phyloP scores from a whole-genome alignment of 1,140 invertebrate genomes.

The Heliconius nattereri region DNA sequence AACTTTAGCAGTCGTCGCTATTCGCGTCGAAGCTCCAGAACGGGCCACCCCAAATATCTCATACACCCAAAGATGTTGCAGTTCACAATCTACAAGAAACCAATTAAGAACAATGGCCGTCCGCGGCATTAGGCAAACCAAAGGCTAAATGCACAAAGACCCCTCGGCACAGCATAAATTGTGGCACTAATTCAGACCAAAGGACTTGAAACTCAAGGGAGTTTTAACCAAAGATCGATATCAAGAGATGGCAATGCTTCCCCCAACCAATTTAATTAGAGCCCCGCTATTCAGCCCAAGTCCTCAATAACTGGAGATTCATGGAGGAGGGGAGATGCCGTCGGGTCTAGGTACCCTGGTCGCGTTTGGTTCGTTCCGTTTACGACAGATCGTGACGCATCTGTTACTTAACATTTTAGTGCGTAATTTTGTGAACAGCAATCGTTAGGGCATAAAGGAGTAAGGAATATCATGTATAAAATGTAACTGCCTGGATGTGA shows the following conservation, averaged over 20 bases:
- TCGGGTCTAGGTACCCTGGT: conserved; percentile 38
- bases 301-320: conserved; percentile 48
- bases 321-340: conserved; percentile 46
- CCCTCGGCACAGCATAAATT: conserved; percentile 66
- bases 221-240: conserved; percentile 72
- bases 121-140: conserved; percentile 42
- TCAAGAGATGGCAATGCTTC: conserved; percentile 63
- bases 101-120: conserved; percentile 47
- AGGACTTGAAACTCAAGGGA: conserved; percentile 69
- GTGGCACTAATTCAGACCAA: conserved; percentile 65
- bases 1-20: not conserved
- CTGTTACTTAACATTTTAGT: conserved; percentile 51
- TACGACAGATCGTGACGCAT: conserved; percentile 50
- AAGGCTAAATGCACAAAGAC: conserved; percentile 49
- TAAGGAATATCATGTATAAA: conserved; percentile 20
- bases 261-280: conserved; percentile 54
- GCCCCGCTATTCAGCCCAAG: conserved; percentile 52
- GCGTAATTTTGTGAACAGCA: conserved; percentile 41
- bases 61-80: conserved; percentile 17
- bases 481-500: not conserved
- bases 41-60: conserved; percentile 9
- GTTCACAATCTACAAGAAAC: conserved; percentile 31
- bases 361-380: conserved; percentile 41
- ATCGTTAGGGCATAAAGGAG: conserved; percentile 37
- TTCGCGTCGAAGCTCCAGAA: not conserved